Percentiles rank a stretch among this genome's conserved stretches.
phyloP scores from a whole-genome alignment of 2,113 vertebrate genomes.

The Reinhardtius hippoglossoides region DNA sequence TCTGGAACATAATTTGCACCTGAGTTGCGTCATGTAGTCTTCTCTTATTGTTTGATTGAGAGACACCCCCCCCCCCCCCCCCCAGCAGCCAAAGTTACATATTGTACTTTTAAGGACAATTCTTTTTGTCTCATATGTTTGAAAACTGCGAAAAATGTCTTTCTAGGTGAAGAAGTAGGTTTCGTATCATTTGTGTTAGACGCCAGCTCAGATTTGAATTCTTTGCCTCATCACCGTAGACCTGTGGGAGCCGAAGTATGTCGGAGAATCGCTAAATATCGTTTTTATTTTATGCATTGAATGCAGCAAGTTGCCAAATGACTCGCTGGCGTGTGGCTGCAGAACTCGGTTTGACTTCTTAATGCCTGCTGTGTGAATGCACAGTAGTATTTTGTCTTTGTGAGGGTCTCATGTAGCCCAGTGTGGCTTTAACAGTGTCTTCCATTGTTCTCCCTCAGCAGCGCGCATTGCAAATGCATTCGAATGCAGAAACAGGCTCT shows the following conservation, averaged over 20 bases:
- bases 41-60: too few relatives aligned
- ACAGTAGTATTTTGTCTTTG: background rate
- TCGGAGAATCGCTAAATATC: too few relatives aligned
- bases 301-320: too few relatives aligned
- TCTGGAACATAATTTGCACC: too few relatives aligned
- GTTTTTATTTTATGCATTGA: too few relatives aligned
- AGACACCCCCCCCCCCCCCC: too few relatives aligned
- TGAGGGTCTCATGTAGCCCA: background rate
- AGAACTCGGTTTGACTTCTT: background rate
- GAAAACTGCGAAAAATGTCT: background rate
- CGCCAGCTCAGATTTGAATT: background rate
- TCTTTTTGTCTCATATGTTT: background rate
- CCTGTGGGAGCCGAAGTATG: background rate
- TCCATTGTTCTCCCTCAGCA: constrained; percentile 7
- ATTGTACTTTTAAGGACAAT: too few relatives aligned
- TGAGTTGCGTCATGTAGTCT: too few relatives aligned
- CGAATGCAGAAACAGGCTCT: background rate
- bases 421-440: constrained; percentile 1
- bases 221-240: background rate
- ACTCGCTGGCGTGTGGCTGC: too few relatives aligned
- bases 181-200: background rate
- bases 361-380: background rate
- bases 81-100: too few relatives aligned
- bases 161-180: background rate
- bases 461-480: too few relatives aligned